phyloP scores from a whole-genome alignment of 2,113 vertebrate species.

The Toxotes chatareus region DNA sequence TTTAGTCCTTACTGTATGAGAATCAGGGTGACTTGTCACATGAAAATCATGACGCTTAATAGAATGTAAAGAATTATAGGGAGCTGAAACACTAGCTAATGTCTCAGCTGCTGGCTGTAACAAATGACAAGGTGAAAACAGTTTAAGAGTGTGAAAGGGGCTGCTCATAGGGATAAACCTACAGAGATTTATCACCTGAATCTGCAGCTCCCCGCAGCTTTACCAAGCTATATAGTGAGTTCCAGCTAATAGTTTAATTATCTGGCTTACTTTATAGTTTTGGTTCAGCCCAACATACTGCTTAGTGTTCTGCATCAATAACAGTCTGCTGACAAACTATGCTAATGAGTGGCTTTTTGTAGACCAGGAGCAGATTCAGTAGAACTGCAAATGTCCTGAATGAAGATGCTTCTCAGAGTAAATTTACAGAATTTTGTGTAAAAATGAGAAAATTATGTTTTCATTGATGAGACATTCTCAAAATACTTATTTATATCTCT shows the following conservation, averaged over 20 bases:
- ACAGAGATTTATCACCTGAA: too few relatives aligned
- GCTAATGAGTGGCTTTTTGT: neutral
- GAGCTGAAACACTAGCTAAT: neutral
- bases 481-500: too few relatives aligned
- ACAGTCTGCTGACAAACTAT: neutral
- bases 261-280: too few relatives aligned
- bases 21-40: neutral
- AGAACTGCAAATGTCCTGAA: neutral
- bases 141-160: neutral
- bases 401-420: neutral
- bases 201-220: too few relatives aligned
- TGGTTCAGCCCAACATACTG: neutral
- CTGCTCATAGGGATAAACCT: too few relatives aligned
- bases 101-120: neutral
- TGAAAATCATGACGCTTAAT: neutral
- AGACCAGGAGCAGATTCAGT: neutral
- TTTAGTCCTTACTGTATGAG: neutral
- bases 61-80: neutral
- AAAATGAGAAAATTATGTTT: neutral
- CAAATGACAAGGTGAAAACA: neutral
- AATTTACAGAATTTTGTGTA: neutral
- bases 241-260: too few relatives aligned
- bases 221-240: too few relatives aligned
- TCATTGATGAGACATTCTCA: neutral
- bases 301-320: constrained; percentile 35